Percentiles rank a stretch among this genome's conserved stretches.
Conservation (phyloP, 1,140 invertebrate genomes). For the Spodoptera frugiperda region DNA sequence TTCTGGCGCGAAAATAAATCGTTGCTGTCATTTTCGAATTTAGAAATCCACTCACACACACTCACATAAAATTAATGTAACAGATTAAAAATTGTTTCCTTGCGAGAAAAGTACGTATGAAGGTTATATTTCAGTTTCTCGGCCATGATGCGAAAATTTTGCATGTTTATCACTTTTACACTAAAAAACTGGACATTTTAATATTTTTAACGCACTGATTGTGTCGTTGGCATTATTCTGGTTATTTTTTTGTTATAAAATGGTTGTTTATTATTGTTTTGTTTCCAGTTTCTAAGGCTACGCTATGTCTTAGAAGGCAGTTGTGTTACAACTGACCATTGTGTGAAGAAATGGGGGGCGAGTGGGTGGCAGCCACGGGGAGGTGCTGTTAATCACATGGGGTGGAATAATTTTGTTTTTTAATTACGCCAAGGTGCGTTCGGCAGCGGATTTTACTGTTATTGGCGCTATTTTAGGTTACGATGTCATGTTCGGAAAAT, state of each 20-base stretch:
- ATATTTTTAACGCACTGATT: conserved; percentile 9
- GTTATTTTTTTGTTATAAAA: conserved; percentile 51
- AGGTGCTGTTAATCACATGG: conserved; percentile 71
- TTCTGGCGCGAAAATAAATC: conserved; percentile 79
- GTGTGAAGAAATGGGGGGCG: conserved; percentile 71
- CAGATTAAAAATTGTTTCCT: conserved; percentile 50
- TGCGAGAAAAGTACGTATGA: conserved; percentile 45
- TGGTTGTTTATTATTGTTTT: conserved; percentile 83
- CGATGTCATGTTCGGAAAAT: conserved; percentile 55
- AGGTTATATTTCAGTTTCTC: conserved; percentile 47
- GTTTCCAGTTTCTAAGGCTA: conserved; percentile 80
- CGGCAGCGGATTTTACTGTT: conserved; percentile 65
- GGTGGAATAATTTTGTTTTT: conserved; percentile 83
- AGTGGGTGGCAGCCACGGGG: conserved; percentile 54
- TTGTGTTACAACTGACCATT: conserved; percentile 76
- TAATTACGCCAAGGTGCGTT: conserved; percentile 79
- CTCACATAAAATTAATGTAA: conserved; percentile 26
- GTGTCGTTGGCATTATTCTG: conserved; percentile 23
- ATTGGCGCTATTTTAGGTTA: conserved; percentile 63
- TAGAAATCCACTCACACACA: conserved; percentile 29
- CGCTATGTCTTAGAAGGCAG: conserved; percentile 74
- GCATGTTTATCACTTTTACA: conserved; percentile 35
- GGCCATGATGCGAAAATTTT: conserved; percentile 49
- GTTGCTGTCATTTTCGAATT: conserved; percentile 71
- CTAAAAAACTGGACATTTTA: conserved; percentile 15